These are phyloP conservation scores for Oryzias melastigma DNA, from an alignment of 2,113 vertebrate genomes.

Conservation along the genomic window DNA sequence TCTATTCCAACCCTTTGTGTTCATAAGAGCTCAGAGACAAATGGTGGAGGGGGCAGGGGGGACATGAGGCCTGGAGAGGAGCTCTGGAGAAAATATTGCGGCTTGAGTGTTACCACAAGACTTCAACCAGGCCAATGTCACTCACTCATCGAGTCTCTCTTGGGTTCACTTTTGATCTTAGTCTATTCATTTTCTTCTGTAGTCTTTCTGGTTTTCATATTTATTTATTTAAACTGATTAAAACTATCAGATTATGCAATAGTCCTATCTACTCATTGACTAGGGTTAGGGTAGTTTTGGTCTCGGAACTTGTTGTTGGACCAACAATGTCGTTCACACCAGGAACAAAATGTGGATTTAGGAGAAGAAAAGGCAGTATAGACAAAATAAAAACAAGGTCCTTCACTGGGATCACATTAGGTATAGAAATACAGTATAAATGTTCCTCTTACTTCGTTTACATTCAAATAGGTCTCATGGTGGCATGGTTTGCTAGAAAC, in stretches of 20 bases:
- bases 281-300: too few species aligned
- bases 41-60: slow-evolving; percentile 26
- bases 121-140: slow-evolving; percentile 41
- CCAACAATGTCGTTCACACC: too few species aligned
- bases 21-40: slow-evolving; percentile 30
- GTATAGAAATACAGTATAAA: too few species aligned
- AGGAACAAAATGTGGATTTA: too few species aligned
- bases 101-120: slow-evolving; percentile 50
- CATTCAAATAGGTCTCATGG: too few species aligned
- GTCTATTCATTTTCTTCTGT: slow-evolving; percentile 33
- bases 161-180: slow-evolving; percentile 24
- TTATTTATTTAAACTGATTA: slow-evolving; percentile 35
- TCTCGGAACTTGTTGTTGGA: too few species aligned
- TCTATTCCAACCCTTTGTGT: slow-evolving; percentile 35
- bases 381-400: too few species aligned
- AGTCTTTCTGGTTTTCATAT: slow-evolving; percentile 33
- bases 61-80: slow-evolving; percentile 35
- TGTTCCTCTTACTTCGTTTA: too few species aligned
- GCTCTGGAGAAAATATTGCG: slow-evolving; percentile 43
- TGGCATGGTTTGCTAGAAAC: too few species aligned
- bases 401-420: too few species aligned
- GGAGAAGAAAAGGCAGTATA: too few species aligned
- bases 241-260: not conserved
- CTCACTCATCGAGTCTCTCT: slow-evolving; percentile 8
- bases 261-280: too few species aligned